phyloP scores from a whole-genome alignment of 2,888 invertebrate species.

The Galeruca laticollis region DNA sequence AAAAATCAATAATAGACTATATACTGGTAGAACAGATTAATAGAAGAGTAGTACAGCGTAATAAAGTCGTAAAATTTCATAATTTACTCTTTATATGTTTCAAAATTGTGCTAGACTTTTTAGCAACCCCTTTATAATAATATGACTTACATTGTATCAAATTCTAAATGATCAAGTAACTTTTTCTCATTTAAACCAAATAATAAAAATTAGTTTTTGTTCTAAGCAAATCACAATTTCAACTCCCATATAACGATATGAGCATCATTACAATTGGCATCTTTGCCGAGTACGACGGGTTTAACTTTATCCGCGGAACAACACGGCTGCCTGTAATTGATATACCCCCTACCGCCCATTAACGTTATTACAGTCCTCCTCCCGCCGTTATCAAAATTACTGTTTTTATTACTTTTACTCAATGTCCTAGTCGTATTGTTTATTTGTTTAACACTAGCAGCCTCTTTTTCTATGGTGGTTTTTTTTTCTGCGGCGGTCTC shows the following conservation, averaged over 20 bases:
- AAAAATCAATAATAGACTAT: no score
- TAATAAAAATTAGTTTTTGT: conserved; percentile 10
- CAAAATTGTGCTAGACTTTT: no score
- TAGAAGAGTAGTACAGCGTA: no score
- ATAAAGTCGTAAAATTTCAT: no score
- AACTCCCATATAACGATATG: conserved; percentile 93
- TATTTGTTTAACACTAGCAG: conserved; percentile 41
- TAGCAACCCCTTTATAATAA: no score
- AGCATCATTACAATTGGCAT: conserved; percentile 86
- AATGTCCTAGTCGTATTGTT: conserved; percentile 54
- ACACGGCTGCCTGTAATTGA: conserved; percentile 85
- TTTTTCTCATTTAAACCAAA: conserved; percentile 21
- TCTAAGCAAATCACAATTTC: conserved; percentile 73
- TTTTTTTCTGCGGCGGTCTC: conserved; percentile 51
- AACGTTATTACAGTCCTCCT: conserved; percentile 86
- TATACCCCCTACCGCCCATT: conserved; percentile 90
- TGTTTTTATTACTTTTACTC: conserved; percentile 49
- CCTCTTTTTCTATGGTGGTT: conserved; percentile 45
- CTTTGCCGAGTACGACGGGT: conserved; percentile 65
- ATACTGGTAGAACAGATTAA: no score
- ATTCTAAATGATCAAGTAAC: conserved; percentile 1
- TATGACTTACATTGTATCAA: no score
- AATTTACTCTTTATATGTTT: no score
- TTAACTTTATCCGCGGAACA: conserved; percentile 70
- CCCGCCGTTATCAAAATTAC: conserved; percentile 62